These are phyloP conservation scores for Syrmaticus mikado DNA, from an alignment of 2,113 vertebrate genomes.

Conservation along the genomic window DNA sequence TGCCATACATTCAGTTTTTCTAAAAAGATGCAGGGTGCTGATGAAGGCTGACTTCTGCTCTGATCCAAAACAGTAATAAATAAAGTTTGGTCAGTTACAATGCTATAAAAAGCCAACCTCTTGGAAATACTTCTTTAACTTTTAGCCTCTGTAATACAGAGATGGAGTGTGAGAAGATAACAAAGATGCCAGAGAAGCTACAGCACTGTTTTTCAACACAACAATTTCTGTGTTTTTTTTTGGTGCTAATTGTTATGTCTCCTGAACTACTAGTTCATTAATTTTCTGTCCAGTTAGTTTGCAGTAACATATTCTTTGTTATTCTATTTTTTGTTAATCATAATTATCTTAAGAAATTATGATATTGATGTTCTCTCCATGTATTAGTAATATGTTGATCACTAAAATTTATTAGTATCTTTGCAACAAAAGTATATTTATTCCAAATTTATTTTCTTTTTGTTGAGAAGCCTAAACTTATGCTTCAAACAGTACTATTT, in stretches of 20 bases:
- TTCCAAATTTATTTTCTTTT: background rate
- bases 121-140: background rate
- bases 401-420: background rate
- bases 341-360: conserved; percentile 12
- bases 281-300: conserved; percentile 3
- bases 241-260: background rate
- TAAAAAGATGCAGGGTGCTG: background rate
- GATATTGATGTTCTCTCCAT: background rate
- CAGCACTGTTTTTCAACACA: background rate
- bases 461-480: background rate
- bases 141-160: background rate
- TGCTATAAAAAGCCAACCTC: background rate
- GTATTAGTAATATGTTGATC: background rate
- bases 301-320: background rate
- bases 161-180: background rate
- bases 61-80: background rate
- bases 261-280: background rate
- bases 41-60: background rate
- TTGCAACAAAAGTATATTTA: background rate
- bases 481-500: background rate
- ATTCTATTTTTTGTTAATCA: background rate
- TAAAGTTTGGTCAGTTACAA: background rate
- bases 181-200: background rate
- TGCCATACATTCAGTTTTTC: background rate
- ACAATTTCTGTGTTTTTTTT: background rate